Base-by-base conservation (phyloP, 2,113 vertebrate genomes). In the Cathartes aura region DNA sequence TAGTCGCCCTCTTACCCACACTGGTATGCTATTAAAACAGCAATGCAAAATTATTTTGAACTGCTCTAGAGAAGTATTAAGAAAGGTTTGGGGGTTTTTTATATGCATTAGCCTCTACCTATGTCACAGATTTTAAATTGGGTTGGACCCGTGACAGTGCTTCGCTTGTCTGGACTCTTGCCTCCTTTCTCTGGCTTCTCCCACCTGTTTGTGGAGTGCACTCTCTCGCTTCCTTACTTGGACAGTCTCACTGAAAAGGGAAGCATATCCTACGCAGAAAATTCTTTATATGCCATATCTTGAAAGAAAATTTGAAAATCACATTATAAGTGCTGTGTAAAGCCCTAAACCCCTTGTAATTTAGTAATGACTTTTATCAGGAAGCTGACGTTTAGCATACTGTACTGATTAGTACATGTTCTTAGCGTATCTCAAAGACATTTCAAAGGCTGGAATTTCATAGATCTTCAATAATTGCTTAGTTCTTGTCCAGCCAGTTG, bases 381-480 rank as follows among this genome's bases (percentile, higher is more conserved):
- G 71, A 93, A 84, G 60, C n/a, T 67, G 66, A 60, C 2, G 3
- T 74, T 90, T 80, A 2, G 0, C 38, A 66, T 78, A 73, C 42
- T 66, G 32, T 72, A 53, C 67, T 70, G 71, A 82, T 93, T 85
- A 64, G 63, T 94, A 38, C 15, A 15, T 90, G 29, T 81, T 89
- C 67, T 82, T 53, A 67, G 47, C 14, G 2, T 83, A 74, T 62
- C 72, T 92, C 63, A 72, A 76, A 71, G 76, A 42, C 55, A 42
- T 82, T 93, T 96, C 60, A 85, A 88, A 83, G 55, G 58, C 29
- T 89, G 64, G 47, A 84, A 78, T 91, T 87, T 71, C 72, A 92
- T 55, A 88, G 79, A 71, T 90, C 73, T 90, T 93, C 47, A 64
- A 45, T 76, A 85, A 88, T 32, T 86, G n/a, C 38, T 67, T 86